Base-by-base conservation (phyloP, 1,140 invertebrate species). In the Drosophila persimilis region DNA sequence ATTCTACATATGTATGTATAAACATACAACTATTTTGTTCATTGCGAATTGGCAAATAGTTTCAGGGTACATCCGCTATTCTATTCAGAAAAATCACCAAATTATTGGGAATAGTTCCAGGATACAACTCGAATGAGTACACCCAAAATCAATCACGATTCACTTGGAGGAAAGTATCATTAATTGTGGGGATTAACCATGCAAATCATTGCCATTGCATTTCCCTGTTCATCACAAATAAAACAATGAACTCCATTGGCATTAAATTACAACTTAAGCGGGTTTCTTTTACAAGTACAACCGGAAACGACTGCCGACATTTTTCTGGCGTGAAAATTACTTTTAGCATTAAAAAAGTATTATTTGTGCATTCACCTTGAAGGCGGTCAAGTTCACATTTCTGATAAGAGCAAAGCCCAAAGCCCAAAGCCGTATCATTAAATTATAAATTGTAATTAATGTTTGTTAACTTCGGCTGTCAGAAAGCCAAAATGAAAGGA, bases 211-310 rank as follows among this genome's bases (percentile, higher is more conserved):
- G 61, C 8, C 29, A 29, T 5, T 26, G 6, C 52, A 71, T 81
- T 86, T 81, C 80, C 80, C 77, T 85, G 57, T 81, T 66, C 51
- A 29, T 8, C 65, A 46, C 61, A 85, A 85, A 41, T 66, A 48
- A 64, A 31, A 67, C 45, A 56, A 65, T 73, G 17, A 31, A 17
- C 45, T 13, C 11, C 17, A 44, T 47, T 56, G 39, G 70, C 75
- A 74, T 31, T 35, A 50, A 22, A 60, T 71, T 69, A 43, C n/a
- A 11, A 55, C 8, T 11, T 26, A 0, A 26, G 24, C 24, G 24
- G 24, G 5, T 20, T 20, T 20, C 20, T 20, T 20, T 20, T 20
- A 0, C 20, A 51, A 54, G 46, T 20, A 24, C 26, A 48, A 41
- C 17, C 44, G 66, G 44, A 61, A 46, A 46, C 29, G 48, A 55